These are phyloP conservation scores for Lithophane semibrunnea DNA, from an alignment of 2,888 invertebrate species.

Conservation along the genomic window DNA sequence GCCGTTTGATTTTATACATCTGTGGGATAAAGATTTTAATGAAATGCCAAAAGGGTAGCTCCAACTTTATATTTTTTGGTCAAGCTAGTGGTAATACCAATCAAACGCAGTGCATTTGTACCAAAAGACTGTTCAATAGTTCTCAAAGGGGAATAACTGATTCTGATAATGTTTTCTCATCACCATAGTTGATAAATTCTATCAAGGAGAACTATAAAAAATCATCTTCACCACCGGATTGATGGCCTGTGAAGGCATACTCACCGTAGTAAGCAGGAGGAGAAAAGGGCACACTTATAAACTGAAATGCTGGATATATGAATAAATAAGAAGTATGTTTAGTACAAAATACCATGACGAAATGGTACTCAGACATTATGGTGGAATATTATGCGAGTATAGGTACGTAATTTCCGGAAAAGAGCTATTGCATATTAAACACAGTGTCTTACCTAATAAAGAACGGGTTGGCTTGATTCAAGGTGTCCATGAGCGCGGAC, in stretches of 20 bases:
- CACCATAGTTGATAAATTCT: not conserved
- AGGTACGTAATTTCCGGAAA: not conserved
- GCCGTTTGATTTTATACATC: slow-evolving; percentile 98
- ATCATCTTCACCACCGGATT: not conserved
- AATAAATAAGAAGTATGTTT: not conserved
- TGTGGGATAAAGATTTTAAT: slow-evolving; percentile 71
- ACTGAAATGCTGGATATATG: not conserved
- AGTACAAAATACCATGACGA: not conserved
- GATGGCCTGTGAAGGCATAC: not conserved
- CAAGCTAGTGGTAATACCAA: not conserved
- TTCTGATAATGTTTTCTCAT: not conserved
- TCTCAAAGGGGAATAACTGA: not conserved
- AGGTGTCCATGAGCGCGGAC: slow-evolving; percentile 97
- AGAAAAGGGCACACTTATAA: not conserved
- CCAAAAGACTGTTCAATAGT: not conserved
- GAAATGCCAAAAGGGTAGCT: not conserved
- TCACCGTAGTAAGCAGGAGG: not conserved
- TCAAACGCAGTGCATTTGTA: not conserved
- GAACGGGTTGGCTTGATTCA: slow-evolving; percentile 94
- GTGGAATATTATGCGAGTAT: not conserved
- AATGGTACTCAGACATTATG: not conserved
- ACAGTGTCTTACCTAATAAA: slow-evolving; percentile 85
- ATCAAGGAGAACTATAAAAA: not conserved
- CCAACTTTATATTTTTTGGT: not conserved
- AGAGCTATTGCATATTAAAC: not conserved